These are phyloP conservation scores for Cinara cedri DNA, from an alignment of 2,888 invertebrate genomes.

Conservation along the genomic window DNA sequence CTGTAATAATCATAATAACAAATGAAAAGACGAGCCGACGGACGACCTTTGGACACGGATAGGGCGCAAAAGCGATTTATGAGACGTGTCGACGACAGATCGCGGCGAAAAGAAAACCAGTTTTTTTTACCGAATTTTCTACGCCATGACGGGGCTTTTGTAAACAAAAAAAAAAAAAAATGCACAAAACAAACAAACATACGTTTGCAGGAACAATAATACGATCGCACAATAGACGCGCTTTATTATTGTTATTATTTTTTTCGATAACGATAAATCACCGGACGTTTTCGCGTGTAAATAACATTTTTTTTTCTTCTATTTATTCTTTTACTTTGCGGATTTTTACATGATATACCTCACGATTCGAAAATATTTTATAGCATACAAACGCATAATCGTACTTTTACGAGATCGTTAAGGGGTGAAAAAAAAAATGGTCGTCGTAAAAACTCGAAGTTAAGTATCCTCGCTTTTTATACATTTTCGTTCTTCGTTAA, in stretches of 20 bases:
- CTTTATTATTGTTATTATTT: neutral
- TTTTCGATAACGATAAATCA: slow-evolving; percentile 31
- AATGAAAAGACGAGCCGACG: neutral
- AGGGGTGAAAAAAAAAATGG: neutral
- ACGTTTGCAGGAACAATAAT: slow-evolving; percentile 6
- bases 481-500: neutral
- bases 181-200: neutral
- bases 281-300: neutral
- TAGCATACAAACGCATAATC: slow-evolving; percentile 6
- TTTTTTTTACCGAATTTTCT: slow-evolving; percentile 22
- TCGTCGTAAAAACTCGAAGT: slow-evolving; percentile 13
- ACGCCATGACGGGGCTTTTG: neutral
- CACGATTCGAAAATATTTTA: slow-evolving; percentile 2
- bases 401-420: neutral
- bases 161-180: neutral
- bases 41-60: too few relatives aligned
- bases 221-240: slow-evolving; percentile 2
- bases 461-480: neutral
- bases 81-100: slow-evolving; percentile 9
- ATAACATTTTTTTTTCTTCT: too few relatives aligned
- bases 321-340: slow-evolving; percentile 10
- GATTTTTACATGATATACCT: slow-evolving; percentile 42
- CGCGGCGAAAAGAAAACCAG: slow-evolving; percentile 9
- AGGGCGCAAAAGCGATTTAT: neutral
- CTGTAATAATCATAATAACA: too few relatives aligned